Base-by-base conservation (phyloP, 2,113 vertebrate genomes). In the Tetrax tetrax region DNA sequence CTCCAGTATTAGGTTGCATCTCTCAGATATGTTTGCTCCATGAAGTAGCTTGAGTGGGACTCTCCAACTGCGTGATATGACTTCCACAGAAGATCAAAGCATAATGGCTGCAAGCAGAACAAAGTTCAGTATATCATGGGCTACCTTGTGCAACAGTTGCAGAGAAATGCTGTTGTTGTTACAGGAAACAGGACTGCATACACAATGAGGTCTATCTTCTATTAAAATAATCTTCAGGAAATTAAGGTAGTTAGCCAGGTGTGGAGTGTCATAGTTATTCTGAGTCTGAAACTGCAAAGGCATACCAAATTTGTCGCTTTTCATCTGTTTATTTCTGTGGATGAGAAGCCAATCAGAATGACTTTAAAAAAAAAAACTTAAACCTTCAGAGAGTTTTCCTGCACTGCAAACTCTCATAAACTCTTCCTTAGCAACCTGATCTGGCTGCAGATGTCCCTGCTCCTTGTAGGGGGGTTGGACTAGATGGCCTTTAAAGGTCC, bases 1-100 rank as follows among this genome's bases (percentile, higher is more conserved):
- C 28, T 63, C n/a, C 0, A 0, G n/a, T 10, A 76, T 37, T 50
- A 66, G 14, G 8, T 25, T 66, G 4, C 21, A 37, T 17, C 8
- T 56, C 29, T n/a, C 72, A 53, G 50, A 56, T 25, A 63, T 0
- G 0, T 89, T 72, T 84, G 14, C 5, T 45, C 35, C 60, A 31
- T 57, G 18, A 87, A 61, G 16, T 6, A 57, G 16, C 2, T 74
- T 24, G 12, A 50, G 29, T 38, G 17, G 19, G 68, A 29, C 7
- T 74, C 19, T 83, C 45, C 14, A 33, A 48, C 23, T 0, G 0
- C 24, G 33, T 23, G 23, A 37, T 45, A 18, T 20, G 15, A 48
- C 24, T 15, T 79, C 16, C 6, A 33, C 22, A 35, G 29, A 29
- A 83, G 25, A 41, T 37, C 17, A 48, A 75, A 54, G 28, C 15